phyloP scores from a whole-genome alignment of 2,888 invertebrate species.

The Augochlorella aurata region DNA sequence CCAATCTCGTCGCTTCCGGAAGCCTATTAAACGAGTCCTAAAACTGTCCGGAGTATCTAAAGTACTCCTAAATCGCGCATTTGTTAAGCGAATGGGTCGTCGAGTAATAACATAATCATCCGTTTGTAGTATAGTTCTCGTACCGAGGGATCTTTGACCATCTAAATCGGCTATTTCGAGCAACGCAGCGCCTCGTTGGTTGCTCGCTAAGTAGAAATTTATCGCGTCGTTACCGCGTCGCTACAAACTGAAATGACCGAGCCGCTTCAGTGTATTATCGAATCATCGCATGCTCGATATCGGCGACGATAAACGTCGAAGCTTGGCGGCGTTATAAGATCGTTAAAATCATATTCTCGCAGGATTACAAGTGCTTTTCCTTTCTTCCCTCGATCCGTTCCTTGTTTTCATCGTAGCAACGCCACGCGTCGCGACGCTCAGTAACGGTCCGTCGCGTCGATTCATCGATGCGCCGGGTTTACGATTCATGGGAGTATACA shows the following conservation, averaged over 20 bases:
- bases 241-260: not conserved
- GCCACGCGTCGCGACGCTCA: conserved; percentile 9
- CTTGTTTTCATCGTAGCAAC: too few relatives aligned
- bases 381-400: not conserved
- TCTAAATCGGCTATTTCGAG: conserved; percentile 1
- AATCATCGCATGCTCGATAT: conserved; percentile 3
- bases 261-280: not conserved
- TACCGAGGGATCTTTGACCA: not conserved
- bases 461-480: conserved; percentile 18
- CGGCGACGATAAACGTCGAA: not conserved
- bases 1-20: not conserved
- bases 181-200: not conserved
- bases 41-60: not conserved
- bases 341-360: not conserved
- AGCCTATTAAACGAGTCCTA: not conserved
- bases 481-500: conserved; percentile 40
- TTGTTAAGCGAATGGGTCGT: not conserved
- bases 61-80: not conserved
- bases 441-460: conserved; percentile 8
- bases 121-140: not conserved
- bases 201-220: not conserved
- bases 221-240: not conserved
- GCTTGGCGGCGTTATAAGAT: not conserved
- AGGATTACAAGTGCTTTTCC: not conserved
- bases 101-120: not conserved